Base-by-base conservation (phyloP, 2,797 vertebrate genomes). In the Gouania willdenowi region DNA sequence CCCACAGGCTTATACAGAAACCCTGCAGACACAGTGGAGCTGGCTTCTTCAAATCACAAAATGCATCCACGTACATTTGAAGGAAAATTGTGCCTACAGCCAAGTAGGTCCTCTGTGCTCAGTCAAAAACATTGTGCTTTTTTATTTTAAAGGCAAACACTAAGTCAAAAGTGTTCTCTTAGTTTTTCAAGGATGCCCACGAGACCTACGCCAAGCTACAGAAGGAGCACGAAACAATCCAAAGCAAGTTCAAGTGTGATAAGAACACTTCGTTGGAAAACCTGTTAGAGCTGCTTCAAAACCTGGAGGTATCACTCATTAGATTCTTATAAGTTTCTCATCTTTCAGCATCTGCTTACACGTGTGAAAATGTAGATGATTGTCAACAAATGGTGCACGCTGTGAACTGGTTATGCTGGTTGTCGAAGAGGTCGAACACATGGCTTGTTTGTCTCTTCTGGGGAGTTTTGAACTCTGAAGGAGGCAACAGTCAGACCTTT, bases 31-130 rank as follows among this genome's bases (percentile, higher is more conserved):
- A 26, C 95, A 98, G 62, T 98, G 95, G 95, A 98, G 95, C 51
- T 98, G 95, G 95, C 91, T 98, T 49, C 93, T 98, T 48, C 95
- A 98, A 78, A 97, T 98, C 60, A 97, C 93, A 59, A 98, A 97
- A 37, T 98, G 95, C 49, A 95, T 98, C 41, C 85, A 96, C 29
- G 66, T 91, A 31, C 95, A 98, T 44, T 81, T 98, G 64, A 98
- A 97, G 66, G 95, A 98, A 81, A 98, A 98, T 5, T 86, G 93
- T 0, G 89, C 93, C 46, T 98, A 97, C 78, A 94, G 93, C 59
- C 94, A 95, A 82, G 95, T 98, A 49, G 54, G 48, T 22, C 9
- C 8, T n/a, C n/a, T n/a, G n/a, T n/a, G n/a, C n/a, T n/a, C n/a
- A n/a, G n/a, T n/a, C n/a, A n/a, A n/a, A n/a, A n/a, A n/a, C n/a